A percentile compares a stretch with the other conserved stretches of the same genome.
These are phyloP conservation scores for Aurelia coerulea DNA, from an alignment of 30 jellyfish, hydroid and myxozoan species.

Conservation along the genomic window DNA sequence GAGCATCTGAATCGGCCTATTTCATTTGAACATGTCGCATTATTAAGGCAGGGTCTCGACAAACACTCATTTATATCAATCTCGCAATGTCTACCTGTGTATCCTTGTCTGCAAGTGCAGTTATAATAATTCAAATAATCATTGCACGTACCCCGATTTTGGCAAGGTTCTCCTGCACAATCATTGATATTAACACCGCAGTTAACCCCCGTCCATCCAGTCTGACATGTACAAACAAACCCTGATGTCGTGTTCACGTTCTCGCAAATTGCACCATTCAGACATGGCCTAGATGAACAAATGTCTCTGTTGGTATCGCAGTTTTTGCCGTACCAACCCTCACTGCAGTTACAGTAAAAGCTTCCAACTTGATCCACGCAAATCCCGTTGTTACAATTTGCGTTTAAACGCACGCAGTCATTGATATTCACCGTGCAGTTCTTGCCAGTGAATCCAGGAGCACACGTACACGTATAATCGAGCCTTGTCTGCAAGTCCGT, in stretches of 20 bases:
- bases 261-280: conserved; percentile 59
- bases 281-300: conserved; percentile 64
- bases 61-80: conserved; percentile 65
- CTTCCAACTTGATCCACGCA: conserved; percentile 80
- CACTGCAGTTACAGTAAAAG: conserved; percentile 77
- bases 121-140: conserved; percentile 57
- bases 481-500: conserved; percentile 59
- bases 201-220: conserved; percentile 68
- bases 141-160: conserved; percentile 71
- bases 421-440: conserved; percentile 68
- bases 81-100: conserved; percentile 70
- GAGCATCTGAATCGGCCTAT: conserved; percentile 52
- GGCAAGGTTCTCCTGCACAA: conserved; percentile 72
- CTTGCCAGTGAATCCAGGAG: conserved; percentile 71
- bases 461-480: conserved; percentile 78
- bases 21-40: conserved; percentile 69
- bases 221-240: conserved; percentile 49
- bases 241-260: conserved; percentile 61
- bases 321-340: conserved; percentile 69
- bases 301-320: conserved; percentile 66
- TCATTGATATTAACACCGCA: conserved; percentile 69
- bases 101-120: conserved; percentile 74
- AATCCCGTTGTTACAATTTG: conserved; percentile 79
- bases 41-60: conserved; percentile 72
- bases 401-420: conserved; percentile 70